Base-by-base conservation (phyloP, 2,888 invertebrate species). In the Pseudoips prasinana region DNA sequence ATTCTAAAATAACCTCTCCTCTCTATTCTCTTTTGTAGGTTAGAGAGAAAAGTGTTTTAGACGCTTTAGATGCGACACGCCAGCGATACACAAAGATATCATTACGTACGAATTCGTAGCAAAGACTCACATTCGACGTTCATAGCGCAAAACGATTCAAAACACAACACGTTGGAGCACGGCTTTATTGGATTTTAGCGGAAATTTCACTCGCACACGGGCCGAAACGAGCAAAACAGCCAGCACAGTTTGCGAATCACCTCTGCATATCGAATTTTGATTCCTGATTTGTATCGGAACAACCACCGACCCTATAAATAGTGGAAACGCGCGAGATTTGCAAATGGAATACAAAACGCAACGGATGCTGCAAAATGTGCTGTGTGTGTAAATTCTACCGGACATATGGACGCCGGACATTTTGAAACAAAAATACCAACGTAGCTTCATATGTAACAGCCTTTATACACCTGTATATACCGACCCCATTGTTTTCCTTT, bases 121-220 rank as follows among this genome's bases (percentile, higher is more conserved):
- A 46, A 52, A 60, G 49, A 58, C 39, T 44, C 43, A 53, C 61
- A 56, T 58, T 55, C 53, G 48, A 32, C 39, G 41, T 46, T 39
- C 38, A 53, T 56, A 45, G 50, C 40, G 30, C 42, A 56, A 43
- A 52, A 46, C 29, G 32, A 25, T 37, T 39, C 35, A 40, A 40
- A 58, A 64, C 54, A 57, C 58, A 64, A 60, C 66, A 56, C 58
- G 56, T 61, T 6, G 31, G 23, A 55, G 56, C 51, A 59, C 48
- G 64, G 58, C 70, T 75, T 81, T 84, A 85, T 85, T 82, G 85
- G 74, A 84, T 83, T 86, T 81, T 73, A 81, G 72, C 73, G 81
- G 81, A 81, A 83, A 81, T 81, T 80, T 76, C 73, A 61, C 73
- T 74, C 67, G 64, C 46, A 47, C 58, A 53, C 58, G 50, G 49